phyloP scores from a whole-genome alignment of 1,140 invertebrate genomes.

The Centruroides vittatus region DNA sequence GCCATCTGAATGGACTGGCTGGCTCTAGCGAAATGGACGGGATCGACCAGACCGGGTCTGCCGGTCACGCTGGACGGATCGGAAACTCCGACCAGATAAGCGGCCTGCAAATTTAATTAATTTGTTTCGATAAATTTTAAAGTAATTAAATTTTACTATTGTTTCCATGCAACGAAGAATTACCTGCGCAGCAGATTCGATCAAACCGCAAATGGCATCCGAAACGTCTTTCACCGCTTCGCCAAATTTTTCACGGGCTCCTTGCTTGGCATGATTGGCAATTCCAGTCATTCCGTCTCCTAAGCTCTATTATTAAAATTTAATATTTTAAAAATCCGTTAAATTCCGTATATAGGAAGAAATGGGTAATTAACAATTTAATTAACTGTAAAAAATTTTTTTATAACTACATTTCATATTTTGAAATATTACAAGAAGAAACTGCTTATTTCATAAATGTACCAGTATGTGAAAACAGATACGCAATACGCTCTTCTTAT shows the following conservation, averaged over 20 bases:
- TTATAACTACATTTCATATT: no score
- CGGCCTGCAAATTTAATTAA: constrained; percentile 46
- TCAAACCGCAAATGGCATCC: constrained; percentile 71
- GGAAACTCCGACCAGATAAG: constrained; percentile 84
- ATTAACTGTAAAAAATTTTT: no score
- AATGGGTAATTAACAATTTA: no score
- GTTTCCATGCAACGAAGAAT: background rate
- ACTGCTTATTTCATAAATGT: no score
- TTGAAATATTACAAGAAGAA: no score
- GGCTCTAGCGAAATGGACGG: constrained; percentile 71
- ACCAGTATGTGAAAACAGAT: no score
- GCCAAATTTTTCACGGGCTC: constrained; percentile 75
- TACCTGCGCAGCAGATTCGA: constrained; percentile 70
- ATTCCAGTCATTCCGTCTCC: constrained; percentile 90
- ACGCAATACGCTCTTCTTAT: no score
- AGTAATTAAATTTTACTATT: no score
- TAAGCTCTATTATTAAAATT: constrained; percentile 19
- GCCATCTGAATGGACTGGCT: constrained; percentile 77
- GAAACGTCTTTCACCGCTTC: constrained; percentile 69
- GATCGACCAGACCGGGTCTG: constrained; percentile 77
- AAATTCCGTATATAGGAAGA: no score
- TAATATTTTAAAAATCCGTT: no score
- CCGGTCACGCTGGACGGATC: constrained; percentile 84
- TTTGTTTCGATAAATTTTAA: no score
- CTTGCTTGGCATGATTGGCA: constrained; percentile 75